Conservation (phyloP, 2,888 invertebrate genomes). For the Reticulitermes lucifugus region DNA sequence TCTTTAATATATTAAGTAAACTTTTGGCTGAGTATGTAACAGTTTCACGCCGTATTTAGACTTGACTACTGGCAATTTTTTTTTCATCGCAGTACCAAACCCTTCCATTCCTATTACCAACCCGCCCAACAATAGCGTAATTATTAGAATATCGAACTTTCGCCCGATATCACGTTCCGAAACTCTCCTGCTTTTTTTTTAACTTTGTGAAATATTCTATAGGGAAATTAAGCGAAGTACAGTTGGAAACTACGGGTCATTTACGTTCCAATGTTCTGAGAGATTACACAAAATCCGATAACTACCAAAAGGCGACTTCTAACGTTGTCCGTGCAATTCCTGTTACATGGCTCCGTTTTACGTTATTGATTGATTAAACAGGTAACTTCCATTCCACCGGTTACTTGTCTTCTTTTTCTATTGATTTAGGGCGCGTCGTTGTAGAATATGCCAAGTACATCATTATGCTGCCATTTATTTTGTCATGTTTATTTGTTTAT, state of each 20-base stretch:
- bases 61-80: neutral
- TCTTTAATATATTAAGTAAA: no score
- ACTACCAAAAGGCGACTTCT: conserved; percentile 18
- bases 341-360: neutral
- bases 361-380: neutral
- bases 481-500: no score
- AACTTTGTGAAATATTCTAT: conserved; percentile 21
- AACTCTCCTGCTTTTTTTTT: neutral
- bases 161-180: neutral
- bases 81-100: neutral
- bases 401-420: neutral
- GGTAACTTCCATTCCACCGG: neutral
- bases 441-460: no score
- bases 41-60: neutral
- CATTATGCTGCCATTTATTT: no score
- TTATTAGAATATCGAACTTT: conserved; percentile 18
- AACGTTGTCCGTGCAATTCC: neutral
- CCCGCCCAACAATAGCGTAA: neutral
- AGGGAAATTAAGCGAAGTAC: conserved; percentile 18
- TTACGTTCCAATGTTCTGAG: neutral
- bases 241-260: conserved; percentile 23
- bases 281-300: conserved; percentile 11
- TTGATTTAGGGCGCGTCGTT: no score
- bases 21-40: no score
- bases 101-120: neutral